Conservation (phyloP, 2,113 vertebrate species). For the Limnothrissa miodon region DNA sequence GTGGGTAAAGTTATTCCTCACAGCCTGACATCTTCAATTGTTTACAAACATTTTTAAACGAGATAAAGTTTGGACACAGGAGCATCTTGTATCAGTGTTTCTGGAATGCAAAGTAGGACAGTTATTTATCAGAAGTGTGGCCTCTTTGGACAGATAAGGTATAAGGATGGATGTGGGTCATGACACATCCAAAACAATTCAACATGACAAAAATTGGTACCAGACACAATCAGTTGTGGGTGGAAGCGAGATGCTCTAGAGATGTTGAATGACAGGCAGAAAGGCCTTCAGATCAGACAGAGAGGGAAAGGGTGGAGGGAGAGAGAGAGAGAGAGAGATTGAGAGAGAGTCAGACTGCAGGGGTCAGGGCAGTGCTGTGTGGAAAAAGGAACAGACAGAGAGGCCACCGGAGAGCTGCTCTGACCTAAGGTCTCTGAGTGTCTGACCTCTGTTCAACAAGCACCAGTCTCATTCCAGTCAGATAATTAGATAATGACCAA, state of each 20-base stretch:
- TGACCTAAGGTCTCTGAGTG: not conserved
- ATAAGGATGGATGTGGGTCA: not conserved
- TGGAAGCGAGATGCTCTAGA: not conserved
- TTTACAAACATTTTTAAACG: no score
- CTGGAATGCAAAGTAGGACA: not conserved
- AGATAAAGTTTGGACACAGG: not conserved
- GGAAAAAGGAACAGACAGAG: not conserved
- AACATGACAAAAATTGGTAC: not conserved
- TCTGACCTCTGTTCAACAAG: constrained; percentile 7
- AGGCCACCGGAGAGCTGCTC: not conserved
- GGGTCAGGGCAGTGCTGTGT: not conserved
- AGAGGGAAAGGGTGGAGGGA: not conserved
- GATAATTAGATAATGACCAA: not conserved
- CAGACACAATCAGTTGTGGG: not conserved
- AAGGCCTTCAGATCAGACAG: not conserved
- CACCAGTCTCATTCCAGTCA: not conserved
- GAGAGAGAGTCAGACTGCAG: not conserved
- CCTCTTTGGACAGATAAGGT: not conserved
- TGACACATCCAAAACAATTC: not conserved
- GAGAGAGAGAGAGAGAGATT: not conserved
- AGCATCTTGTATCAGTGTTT: not conserved
- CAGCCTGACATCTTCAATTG: no score
- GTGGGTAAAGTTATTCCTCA: no score
- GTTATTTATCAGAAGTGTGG: not conserved
- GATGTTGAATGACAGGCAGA: not conserved